Base-by-base conservation (phyloP, 1,140 invertebrate genomes). In the Neodiprion virginianus region DNA sequence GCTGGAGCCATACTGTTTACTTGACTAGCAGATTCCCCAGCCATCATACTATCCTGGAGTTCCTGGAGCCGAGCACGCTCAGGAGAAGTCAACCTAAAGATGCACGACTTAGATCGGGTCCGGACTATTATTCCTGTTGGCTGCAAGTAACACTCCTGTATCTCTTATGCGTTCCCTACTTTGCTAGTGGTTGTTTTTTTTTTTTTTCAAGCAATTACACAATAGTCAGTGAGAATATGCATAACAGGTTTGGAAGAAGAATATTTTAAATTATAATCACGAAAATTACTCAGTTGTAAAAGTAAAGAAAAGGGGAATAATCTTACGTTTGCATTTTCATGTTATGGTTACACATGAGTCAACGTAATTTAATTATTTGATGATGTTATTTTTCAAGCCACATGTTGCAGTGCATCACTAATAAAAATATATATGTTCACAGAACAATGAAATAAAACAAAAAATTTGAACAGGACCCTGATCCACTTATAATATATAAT, bases 21-120 rank as follows among this genome's bases (percentile, higher is more conserved):
- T 72, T 86, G 82, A 73, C 75, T 85, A 11, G 81, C 79, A 17
- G 85, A 83, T 65, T 88, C 86, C 28, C 89, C 89, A 14, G 84
- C 87, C 84, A 91, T 85, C 77, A 90, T 90, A 48, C 88, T 89
- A 77, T 90, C 89, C 23, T 90, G 89, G 67, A 90, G 87, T 81
- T 92, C 91, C 70, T 91, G 88, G 28, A 92, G 81, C 74, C 84
- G 83, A 66, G 89, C 90, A 71, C 91, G 90, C 77, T 92, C 91
- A 47, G 91, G 91, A 14, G 91, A 92, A 77, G 89, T 92, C 79
- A 92, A 87, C 82, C 91, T 91, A 87, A 83, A 79, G 82, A 88
- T 86, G 87, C 87, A 88, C 81, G 87, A 88, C 85, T 88, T 88
- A 88, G 87, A 87, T 76, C 79, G 86, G 87, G 85, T 86, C 84